A percentile compares a stretch with the other conserved stretches of the same genome.
Evolutionary conservation across 2,113 vertebrate genomes (phyloP).

Genomic region (Varanus salvator): DNA sequence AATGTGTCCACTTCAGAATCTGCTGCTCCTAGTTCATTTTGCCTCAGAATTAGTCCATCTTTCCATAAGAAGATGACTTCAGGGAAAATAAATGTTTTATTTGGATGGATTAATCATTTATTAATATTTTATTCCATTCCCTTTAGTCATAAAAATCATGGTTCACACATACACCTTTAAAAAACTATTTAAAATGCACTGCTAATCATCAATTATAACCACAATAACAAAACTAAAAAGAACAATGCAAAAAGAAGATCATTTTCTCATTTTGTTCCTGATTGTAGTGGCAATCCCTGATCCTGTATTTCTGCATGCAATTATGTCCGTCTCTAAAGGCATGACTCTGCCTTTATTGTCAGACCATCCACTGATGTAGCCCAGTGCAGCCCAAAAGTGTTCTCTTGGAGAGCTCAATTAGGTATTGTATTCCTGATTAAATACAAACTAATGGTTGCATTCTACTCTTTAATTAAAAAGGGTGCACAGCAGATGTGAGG

Average conservation of each 20-base stretch:
- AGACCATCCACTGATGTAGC: neutral
- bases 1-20: neutral
- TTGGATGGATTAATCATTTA: no score
- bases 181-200: no score
- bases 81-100: neutral
- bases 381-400: neutral
- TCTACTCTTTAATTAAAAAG: neutral
- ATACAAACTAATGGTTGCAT: neutral
- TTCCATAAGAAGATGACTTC: neutral
- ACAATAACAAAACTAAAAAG: no score
- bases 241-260: neutral
- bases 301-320: neutral
- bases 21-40: neutral
- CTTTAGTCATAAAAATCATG: no score
- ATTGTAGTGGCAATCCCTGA: neutral
- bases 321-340: neutral
- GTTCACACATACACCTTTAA: no score
- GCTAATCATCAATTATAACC: no score
- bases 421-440: neutral
- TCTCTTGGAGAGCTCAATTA: neutral
- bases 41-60: neutral
- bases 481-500: neutral
- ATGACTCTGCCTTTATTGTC: neutral
- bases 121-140: no score
- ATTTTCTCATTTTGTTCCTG: neutral